These are phyloP conservation scores for Agrochola macilenta DNA, from an alignment of 2,888 invertebrate species.

Conservation along the genomic window DNA sequence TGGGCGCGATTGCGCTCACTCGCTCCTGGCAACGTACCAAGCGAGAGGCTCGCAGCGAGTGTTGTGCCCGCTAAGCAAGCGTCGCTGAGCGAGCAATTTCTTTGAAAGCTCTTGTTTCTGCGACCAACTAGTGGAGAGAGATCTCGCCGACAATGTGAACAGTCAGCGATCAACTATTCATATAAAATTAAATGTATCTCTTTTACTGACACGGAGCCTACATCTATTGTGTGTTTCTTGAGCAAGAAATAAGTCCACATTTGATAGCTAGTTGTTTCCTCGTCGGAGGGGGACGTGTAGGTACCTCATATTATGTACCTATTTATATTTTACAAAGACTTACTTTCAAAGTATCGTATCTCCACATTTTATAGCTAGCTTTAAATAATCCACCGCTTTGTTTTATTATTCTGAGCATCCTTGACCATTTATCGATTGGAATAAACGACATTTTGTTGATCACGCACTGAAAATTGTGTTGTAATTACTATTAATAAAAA, in stretches of 20 bases:
- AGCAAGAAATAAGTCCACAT: no score
- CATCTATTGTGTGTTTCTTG: no score
- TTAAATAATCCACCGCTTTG: constrained; percentile 92
- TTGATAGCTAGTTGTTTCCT: neutral
- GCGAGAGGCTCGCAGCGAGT: neutral
- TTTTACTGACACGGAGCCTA: no score
- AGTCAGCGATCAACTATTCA: no score
- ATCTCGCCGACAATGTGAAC: no score
- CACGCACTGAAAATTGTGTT: neutral
- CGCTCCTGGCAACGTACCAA: neutral
- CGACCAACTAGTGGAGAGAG: neutral
- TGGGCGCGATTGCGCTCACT: neutral
- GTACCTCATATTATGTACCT: neutral
- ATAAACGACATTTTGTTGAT: constrained; percentile 79
- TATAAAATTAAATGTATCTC: no score
- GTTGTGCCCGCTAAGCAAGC: neutral
- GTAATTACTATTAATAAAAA: neutral
- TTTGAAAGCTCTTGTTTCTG: neutral
- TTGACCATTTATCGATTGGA: constrained; percentile 92
- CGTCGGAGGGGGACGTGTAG: neutral
- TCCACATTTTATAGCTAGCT: constrained; percentile 76
- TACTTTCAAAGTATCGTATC: constrained; percentile 85
- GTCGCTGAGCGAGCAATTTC: neutral
- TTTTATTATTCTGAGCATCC: constrained; percentile 91
- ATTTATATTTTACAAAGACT: constrained; percentile 18